These are phyloP conservation scores for Chrysopilus asiliformis DNA, from an alignment of 2,888 invertebrate species.

Conservation along the genomic window DNA sequence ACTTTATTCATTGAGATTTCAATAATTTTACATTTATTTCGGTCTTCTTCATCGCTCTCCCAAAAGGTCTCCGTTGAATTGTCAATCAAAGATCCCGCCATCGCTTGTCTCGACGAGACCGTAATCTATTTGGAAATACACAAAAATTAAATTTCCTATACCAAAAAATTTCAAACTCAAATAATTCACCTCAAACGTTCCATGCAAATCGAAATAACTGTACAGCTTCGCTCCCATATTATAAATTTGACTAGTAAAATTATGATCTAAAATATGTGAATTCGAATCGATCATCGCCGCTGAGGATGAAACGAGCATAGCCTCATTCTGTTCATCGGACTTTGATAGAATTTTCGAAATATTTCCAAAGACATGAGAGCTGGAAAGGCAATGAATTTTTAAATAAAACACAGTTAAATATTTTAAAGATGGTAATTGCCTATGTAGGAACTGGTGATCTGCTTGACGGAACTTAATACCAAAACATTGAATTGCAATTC, in stretches of 20 bases:
- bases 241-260: slow-evolving; percentile 16
- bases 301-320: slow-evolving; percentile 33
- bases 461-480: slow-evolving; percentile 76
- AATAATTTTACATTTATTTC: slow-evolving; percentile 80
- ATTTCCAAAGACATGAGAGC: slow-evolving; percentile 87
- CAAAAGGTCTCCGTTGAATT: slow-evolving; percentile 96
- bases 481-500: slow-evolving; percentile 90
- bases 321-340: slow-evolving; percentile 62
- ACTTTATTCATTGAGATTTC: slow-evolving; percentile 49
- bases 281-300: slow-evolving; percentile 22
- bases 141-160: slow-evolving; percentile 4
- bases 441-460: slow-evolving; percentile 83
- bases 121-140: slow-evolving; percentile 43
- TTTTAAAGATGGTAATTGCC: too few species aligned
- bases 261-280: slow-evolving; percentile 27
- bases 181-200: slow-evolving; percentile 30
- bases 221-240: slow-evolving; percentile 25
- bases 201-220: slow-evolving; percentile 30
- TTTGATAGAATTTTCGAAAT: slow-evolving; percentile 90
- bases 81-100: slow-evolving; percentile 85
- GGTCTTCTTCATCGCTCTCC: slow-evolving; percentile 97
- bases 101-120: slow-evolving; percentile 86
- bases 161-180: not conserved
- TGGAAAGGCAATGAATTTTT: slow-evolving; percentile 19
- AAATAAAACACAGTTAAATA: slow-evolving; percentile 2